Conservation (phyloP, 2,113 vertebrate species). For the Cyanoliseus patagonus region DNA sequence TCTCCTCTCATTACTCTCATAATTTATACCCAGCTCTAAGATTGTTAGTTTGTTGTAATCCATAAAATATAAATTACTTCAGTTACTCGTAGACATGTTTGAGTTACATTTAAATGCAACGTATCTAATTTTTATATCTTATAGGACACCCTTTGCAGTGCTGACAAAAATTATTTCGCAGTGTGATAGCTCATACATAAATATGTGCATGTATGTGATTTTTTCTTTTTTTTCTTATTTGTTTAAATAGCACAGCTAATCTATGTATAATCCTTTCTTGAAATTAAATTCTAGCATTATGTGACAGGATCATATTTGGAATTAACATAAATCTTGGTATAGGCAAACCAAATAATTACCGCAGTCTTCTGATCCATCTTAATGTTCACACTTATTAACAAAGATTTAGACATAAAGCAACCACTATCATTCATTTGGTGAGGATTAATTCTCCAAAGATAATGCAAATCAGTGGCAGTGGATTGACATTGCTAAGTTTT, state of each 20-base stretch:
- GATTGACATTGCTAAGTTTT: neutral
- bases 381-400: constrained; percentile 27
- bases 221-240: too few relatives aligned
- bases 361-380: constrained; percentile 1
- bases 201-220: neutral
- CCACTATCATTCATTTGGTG: neutral
- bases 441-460: constrained; percentile 9
- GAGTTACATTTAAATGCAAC: neutral
- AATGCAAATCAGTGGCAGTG: neutral
- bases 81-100: neutral
- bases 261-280: constrained; percentile 25
- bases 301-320: constrained; percentile 23
- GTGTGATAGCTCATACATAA: neutral
- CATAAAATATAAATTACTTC: neutral
- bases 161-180: neutral
- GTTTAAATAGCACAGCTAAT: neutral
- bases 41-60: neutral
- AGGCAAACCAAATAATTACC: constrained; percentile 14
- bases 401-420: constrained; percentile 5
- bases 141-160: neutral
- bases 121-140: neutral
- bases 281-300: constrained; percentile 37
- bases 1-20: neutral
- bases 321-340: neutral
- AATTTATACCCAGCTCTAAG: neutral